Conservation (phyloP, 2,797 vertebrate species). For the Discoglossus pictus region DNA sequence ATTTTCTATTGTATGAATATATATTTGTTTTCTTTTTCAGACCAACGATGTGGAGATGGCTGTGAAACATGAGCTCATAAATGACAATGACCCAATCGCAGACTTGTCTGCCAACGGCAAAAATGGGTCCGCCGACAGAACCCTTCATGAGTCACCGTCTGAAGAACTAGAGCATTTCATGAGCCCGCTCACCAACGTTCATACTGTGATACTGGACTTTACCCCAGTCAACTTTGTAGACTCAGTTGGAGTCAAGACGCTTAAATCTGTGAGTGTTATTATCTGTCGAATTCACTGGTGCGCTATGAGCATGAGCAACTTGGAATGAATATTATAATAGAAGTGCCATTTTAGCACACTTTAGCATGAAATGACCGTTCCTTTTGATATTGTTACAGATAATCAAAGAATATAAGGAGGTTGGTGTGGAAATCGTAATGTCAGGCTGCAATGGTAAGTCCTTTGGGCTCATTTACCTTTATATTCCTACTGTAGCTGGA, state of each 20-base stretch:
- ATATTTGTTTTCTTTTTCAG: slow-evolving; percentile 51
- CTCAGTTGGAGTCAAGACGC: slow-evolving; percentile 88
- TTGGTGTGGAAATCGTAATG: slow-evolving; percentile 77
- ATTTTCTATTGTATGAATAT: neutral
- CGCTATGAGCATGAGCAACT: too few species aligned
- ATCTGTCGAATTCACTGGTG: too few species aligned
- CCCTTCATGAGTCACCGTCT: slow-evolving; percentile 54
- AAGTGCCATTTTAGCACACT: too few species aligned
- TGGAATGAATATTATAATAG: too few species aligned
- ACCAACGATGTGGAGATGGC: slow-evolving; percentile 68
- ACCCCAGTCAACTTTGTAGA: slow-evolving; percentile 86
- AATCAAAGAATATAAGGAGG: slow-evolving; percentile 83
- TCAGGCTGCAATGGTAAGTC: slow-evolving; percentile 88
- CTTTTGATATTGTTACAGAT: slow-evolving; percentile 74
- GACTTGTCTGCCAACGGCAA: slow-evolving; percentile 72
- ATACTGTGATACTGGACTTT: slow-evolving; percentile 88
- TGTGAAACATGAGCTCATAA: slow-evolving; percentile 75
- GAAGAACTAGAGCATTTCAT: slow-evolving; percentile 75
- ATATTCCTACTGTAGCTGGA: too few species aligned
- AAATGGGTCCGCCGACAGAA: slow-evolving; percentile 55
- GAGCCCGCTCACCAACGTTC: slow-evolving; percentile 63
- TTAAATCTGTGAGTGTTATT: slow-evolving; percentile 83
- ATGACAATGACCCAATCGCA: slow-evolving; percentile 44
- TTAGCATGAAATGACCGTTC: too few species aligned
- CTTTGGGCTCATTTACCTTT: slow-evolving; percentile 4